Conservation (phyloP, 2,888 invertebrate genomes). For the Thecocarcelia acutangulata region DNA sequence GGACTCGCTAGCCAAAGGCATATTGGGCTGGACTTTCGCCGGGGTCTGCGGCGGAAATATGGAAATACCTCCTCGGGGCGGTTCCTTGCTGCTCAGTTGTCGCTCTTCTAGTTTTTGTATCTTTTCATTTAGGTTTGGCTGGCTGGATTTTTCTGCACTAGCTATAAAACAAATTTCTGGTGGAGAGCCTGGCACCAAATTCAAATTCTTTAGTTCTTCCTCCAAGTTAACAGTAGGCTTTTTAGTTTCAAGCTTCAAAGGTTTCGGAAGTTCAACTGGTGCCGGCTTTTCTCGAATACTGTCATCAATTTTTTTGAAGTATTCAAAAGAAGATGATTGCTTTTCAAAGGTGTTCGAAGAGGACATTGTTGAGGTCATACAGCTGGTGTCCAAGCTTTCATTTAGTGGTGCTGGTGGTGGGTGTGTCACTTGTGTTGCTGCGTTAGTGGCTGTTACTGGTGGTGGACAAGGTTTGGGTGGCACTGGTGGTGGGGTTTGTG, state of each 20-base stretch:
- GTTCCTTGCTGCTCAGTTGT: conserved; percentile 82
- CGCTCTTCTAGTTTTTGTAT: conserved; percentile 84
- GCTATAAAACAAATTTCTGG: conserved; percentile 86
- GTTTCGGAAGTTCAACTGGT: conserved; percentile 40
- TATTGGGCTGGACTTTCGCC: background rate
- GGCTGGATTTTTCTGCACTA: conserved; percentile 79
- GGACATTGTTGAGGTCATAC: conserved; percentile 59
- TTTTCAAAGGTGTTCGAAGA: conserved; percentile 82
- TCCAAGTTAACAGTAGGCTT: conserved; percentile 69
- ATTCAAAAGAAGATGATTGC: conserved; percentile 85
- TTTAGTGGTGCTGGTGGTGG: conserved; percentile 15
- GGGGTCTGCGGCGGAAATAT: conserved; percentile 79
- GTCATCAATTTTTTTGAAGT: conserved; percentile 84
- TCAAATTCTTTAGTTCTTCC: conserved; percentile 81
- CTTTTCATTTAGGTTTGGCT: conserved; percentile 83
- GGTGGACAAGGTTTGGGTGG: conserved; percentile 77
- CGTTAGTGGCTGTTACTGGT: conserved; percentile 69
- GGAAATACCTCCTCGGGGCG: conserved; percentile 83
- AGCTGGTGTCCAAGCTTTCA: conserved; percentile 58
- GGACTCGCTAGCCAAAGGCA: conserved; percentile 67
- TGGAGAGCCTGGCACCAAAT: conserved; percentile 86
- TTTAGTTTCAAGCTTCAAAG: conserved; percentile 70
- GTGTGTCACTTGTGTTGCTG: conserved; percentile 39
- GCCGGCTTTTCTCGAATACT: conserved; percentile 72
- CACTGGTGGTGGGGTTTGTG: conserved; percentile 76